These are phyloP conservation scores for Carpatolechia fugitivella DNA, from an alignment of 2,888 invertebrate species.

Conservation along the genomic window DNA sequence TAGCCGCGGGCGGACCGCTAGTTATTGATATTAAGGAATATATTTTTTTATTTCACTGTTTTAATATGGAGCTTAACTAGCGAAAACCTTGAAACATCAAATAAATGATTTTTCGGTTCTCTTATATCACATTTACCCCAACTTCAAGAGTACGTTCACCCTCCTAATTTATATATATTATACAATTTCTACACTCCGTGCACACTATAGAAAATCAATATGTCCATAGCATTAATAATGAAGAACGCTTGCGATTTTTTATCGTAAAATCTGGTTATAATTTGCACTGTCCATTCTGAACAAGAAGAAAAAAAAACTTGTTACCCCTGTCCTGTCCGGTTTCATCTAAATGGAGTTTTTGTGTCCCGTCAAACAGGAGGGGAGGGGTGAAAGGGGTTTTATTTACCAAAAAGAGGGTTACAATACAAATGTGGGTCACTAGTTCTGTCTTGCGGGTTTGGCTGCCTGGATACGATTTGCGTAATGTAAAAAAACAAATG, in stretches of 20 bases:
- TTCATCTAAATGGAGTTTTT: not conserved
- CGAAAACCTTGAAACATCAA: too few species aligned
- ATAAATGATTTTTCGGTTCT: too few species aligned
- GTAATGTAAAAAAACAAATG: not conserved
- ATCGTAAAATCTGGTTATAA: not conserved
- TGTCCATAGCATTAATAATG: not conserved
- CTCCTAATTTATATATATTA: not conserved
- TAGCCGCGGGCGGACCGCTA: too few species aligned
- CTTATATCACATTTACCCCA: not conserved
- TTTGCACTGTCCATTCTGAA: not conserved
- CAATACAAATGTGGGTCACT: not conserved
- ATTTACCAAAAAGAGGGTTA: not conserved
- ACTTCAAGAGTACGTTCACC: not conserved
- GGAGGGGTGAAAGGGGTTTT: not conserved
- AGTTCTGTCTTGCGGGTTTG: constrained; percentile 14
- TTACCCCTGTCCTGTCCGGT: not conserved
- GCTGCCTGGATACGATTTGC: not conserved
- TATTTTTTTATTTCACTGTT: too few species aligned
- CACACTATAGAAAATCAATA: not conserved
- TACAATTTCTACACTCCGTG: not conserved
- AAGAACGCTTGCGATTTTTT: not conserved
- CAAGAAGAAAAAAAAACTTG: constrained; percentile 1
- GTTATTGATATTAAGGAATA: too few species aligned
- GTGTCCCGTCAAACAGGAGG: not conserved
- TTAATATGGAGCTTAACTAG: not conserved